These are phyloP conservation scores for Marcusenius ussheri DNA, from an alignment of 2,113 vertebrate genomes.

Conservation along the genomic window DNA sequence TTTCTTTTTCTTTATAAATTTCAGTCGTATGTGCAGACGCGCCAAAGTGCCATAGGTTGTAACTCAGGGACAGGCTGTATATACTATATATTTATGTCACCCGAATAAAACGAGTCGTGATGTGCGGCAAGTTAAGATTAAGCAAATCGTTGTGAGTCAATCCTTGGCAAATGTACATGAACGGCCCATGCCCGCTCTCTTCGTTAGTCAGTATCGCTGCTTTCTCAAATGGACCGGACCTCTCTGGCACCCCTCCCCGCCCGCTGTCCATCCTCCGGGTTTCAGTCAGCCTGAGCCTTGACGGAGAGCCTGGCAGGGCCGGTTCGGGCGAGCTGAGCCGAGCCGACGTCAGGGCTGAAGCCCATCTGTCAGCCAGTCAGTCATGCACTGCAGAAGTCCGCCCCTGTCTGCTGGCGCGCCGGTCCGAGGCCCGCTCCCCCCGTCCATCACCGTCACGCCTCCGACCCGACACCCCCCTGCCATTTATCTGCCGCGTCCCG, in stretches of 20 bases:
- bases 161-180: not conserved
- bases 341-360: slow-evolving; percentile 39
- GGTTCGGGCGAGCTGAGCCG: not conserved
- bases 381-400: slow-evolving; percentile 35
- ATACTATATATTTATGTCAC: not conserved
- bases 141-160: not conserved
- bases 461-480: slow-evolving; percentile 35
- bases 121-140: not conserved
- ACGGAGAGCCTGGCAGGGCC: slow-evolving; percentile 31
- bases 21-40: not conserved
- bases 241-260: not conserved
- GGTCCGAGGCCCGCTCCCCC: slow-evolving; percentile 33
- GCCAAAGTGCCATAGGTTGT: not conserved
- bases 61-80: not conserved
- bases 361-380: slow-evolving; percentile 44
- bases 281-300: slow-evolving; percentile 43
- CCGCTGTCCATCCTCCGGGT: slow-evolving; percentile 35
- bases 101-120: not conserved
- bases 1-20: not conserved
- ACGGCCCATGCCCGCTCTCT: no score
- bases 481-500: slow-evolving; percentile 38
- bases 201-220: not conserved
- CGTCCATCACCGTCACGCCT: slow-evolving; percentile 38
- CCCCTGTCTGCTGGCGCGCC: slow-evolving; percentile 32
- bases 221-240: not conserved